Evolutionary conservation across 2,888 invertebrate species (phyloP), one percentile per base, ranked within the genome.

Genomic region (Drosophila mimica): DNA sequence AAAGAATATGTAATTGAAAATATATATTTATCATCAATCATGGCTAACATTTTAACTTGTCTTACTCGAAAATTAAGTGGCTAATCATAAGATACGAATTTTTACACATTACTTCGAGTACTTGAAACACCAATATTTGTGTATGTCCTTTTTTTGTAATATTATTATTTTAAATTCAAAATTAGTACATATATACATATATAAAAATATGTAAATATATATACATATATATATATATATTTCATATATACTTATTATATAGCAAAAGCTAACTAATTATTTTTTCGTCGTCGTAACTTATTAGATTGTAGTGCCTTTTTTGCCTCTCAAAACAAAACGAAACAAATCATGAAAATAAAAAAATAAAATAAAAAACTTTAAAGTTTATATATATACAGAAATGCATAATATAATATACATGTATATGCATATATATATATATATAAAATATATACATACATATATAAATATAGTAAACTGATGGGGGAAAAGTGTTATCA

Each of bases 281-380:
- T 63, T 71, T 72, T 74, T 71, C 76, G 59, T 79, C 74, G 79
- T 89, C 84, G 75, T 87, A 91, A 83, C 82, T 83, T 83, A 79
- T 88, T 91, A 91, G 91, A 86, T 91, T 84, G 90, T 91, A 91
- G 91, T 91, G 91, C 91, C 91, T 91, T 91, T 91, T 91, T 91
- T 91, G 86, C 86, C 91, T 83, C 86, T 81, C 79, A 78, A 81
- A 76, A 69, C 57, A 68, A 77, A 84, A 73, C 62, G 46, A 62
- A 70, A 43, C 11, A 64, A 71, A 70, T 56, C 57, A 75, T 58
- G 5, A 68, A 61, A 25, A 52, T 68, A 66, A 74, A 69, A 62
- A 77, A 72, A 71, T 79, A 62, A 70, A 79, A 75, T 64, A 72
- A 76, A 62, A 8, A 81, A 70, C 74, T 83, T 74, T 75, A 78